These are phyloP conservation scores for Mungos mungo DNA, from an alignment of 2,113 vertebrate species.

Conservation along the genomic window DNA sequence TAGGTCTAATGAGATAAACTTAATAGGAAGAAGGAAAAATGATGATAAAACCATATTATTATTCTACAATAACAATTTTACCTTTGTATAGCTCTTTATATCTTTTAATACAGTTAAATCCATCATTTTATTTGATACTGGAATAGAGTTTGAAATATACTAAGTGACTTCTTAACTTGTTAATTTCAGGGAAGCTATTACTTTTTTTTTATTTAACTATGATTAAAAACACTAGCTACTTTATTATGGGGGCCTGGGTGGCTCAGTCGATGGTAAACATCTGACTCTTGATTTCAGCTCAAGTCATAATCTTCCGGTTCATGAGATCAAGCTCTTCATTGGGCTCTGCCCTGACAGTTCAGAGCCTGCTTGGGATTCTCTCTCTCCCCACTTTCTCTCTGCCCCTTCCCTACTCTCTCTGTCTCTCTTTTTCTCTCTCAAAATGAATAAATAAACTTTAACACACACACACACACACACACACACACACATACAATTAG, in stretches of 20 bases:
- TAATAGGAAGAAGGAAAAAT: background rate
- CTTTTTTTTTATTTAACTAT: background rate
- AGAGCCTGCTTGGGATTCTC: no score
- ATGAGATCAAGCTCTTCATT: no score
- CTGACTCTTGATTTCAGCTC: no score
- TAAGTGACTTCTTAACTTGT: background rate
- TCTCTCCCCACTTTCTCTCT: no score
- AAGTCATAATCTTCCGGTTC: no score
- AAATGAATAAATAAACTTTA: no score
- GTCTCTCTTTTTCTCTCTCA: no score
- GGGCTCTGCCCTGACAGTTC: no score
- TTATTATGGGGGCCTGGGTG: background rate
- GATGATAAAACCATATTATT: background rate
- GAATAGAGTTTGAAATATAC: slow-evolving; percentile 31
- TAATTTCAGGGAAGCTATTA: slow-evolving; percentile 9
- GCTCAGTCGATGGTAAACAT: no score
- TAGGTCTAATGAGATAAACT: background rate
- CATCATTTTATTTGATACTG: slow-evolving; percentile 13
- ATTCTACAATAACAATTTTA: background rate
- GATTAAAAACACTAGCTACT: slow-evolving; percentile 9
- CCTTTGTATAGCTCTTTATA: background rate
- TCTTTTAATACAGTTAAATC: background rate
- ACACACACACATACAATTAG: background rate
- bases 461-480: no score
- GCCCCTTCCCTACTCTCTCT: no score